Percentiles rank a stretch among this genome's conserved stretches.
These are phyloP conservation scores for Cisticola juncidis DNA, from an alignment of 2,113 vertebrate species.

Conservation along the genomic window DNA sequence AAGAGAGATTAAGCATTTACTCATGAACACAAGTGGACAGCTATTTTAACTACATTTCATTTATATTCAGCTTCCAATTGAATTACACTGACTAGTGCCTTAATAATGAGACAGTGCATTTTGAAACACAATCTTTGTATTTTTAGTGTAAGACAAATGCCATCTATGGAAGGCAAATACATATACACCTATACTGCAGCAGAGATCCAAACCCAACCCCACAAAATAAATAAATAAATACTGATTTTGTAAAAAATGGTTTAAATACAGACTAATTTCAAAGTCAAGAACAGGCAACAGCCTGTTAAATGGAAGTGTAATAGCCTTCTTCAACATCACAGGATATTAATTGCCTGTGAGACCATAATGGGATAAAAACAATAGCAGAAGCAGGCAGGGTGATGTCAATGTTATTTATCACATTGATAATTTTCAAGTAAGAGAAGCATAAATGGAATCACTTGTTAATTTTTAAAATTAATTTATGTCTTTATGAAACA, in stretches of 20 bases:
- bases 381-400: background rate
- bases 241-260: background rate
- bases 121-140: background rate
- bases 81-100: background rate
- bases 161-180: background rate
- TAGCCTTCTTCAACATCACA: background rate
- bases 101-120: background rate
- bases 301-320: background rate
- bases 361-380: background rate
- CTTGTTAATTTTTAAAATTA: background rate
- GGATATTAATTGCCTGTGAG: background rate
- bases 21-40: background rate
- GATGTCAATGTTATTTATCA: background rate
- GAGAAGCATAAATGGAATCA: background rate
- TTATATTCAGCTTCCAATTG: background rate
- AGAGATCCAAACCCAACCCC: rapidly evolving
- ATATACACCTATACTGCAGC: background rate
- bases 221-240: background rate
- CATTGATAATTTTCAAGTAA: background rate
- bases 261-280: background rate
- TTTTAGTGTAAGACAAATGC: background rate
- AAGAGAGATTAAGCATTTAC: background rate
- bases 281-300: background rate
- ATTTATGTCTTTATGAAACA: background rate
- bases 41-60: background rate